Conservation (phyloP, 2,888 invertebrate species). For the Agrotis segetum region DNA sequence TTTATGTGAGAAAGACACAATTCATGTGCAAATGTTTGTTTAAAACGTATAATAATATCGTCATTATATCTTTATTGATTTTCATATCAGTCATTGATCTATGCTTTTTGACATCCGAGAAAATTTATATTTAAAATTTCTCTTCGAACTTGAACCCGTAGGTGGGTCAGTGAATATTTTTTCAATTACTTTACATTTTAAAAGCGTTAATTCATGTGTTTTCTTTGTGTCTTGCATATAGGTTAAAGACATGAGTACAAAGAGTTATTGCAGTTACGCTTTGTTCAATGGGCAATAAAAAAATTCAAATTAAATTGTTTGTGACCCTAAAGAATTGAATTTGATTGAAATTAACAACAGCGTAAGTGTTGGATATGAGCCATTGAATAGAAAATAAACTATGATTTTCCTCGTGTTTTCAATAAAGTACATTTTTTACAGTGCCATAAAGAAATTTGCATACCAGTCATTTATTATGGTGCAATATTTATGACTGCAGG, state of each 20-base stretch:
- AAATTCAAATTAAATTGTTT: conserved; percentile 55
- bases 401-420: conserved; percentile 66
- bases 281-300: conserved; percentile 40
- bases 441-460: conserved; percentile 74
- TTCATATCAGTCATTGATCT: conserved; percentile 67
- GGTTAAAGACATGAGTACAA: conserved; percentile 41
- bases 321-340: conserved; percentile 44
- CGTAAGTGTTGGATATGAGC: conserved; percentile 46
- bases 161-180: conserved; percentile 56
- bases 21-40: conserved; percentile 72
- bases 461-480: conserved; percentile 71
- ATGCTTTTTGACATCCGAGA: conserved; percentile 65
- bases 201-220: conserved; percentile 31
- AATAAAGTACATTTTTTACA: conserved; percentile 74
- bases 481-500: conserved; percentile 69
- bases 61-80: conserved; percentile 72
- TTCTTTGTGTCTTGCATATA: conserved; percentile 52
- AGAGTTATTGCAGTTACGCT: conserved; percentile 39
- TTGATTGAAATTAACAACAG: conserved; percentile 52
- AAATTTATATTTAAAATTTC: conserved; percentile 65
- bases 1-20: conserved; percentile 63
- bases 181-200: conserved; percentile 58
- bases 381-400: conserved; percentile 65
- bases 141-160: conserved; percentile 50
- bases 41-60: conserved; percentile 70